Evolutionary conservation across 2,888 invertebrate species (phyloP), one percentile per base, ranked within the genome.

Genomic region (Anorthoa munda): DNA sequence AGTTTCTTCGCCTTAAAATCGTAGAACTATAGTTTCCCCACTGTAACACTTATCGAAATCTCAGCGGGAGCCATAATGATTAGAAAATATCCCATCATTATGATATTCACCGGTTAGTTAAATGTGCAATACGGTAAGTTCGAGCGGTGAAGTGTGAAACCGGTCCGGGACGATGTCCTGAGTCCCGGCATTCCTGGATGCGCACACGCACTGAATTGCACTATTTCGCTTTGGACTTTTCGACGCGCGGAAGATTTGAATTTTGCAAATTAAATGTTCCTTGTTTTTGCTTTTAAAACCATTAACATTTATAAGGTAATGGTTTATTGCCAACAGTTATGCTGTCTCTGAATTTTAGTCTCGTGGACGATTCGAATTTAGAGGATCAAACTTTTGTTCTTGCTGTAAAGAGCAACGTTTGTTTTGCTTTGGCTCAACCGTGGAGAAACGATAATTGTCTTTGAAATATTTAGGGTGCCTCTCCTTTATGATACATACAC

Each of bases 151-250:
- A 87, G 84, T 84, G 83, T 84, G 87, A 90, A 94, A 95, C 95
- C 95, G 95, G 95, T 95, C 92, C 85, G 81, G 90, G 92, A 90
- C 94, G 93, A 93, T 91, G 94, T 94, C 94, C 94, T 91, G 90
- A 89, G 94, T 94, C 94, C 94, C 91, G 89, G 88, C 94, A 94
- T 94, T 95, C 95, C 93, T 91, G 92, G 92, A 93, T 93, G 92
- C 89, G 92, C 93, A 86, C 89, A 88, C 91, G 88, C 89, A 89
- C 87, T 81, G 85, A 81, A 88, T 87, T 87, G 86, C 87, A 87
- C 89, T 89, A 87, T 88, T 89, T 90, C 76, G 85, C 89, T 78
- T 86, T 84, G 85, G 85, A 87, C 86, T 89, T 89, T 89, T 86
- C 84, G 86, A 84, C 84, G 84, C 82, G 74, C 81, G 69, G 76